Evolutionary conservation across 1,140 invertebrate genomes (phyloP).

Genomic region (Drosophila sucinea): DNA sequence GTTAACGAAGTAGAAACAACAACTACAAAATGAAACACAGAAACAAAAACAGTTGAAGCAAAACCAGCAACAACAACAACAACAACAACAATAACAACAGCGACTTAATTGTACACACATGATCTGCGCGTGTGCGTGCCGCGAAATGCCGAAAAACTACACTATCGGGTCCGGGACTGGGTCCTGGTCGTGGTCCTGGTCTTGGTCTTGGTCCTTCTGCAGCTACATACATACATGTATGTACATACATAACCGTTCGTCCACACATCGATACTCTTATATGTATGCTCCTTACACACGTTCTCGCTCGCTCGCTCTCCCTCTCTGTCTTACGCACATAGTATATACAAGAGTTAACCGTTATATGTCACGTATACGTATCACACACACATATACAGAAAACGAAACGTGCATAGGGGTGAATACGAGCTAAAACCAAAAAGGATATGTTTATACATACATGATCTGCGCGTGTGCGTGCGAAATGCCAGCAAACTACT

Average conservation of each 20-base stretch:
- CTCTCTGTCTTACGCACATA: conserved; percentile 7
- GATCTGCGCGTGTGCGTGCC: conserved; percentile 43
- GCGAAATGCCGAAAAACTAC: conserved; percentile 28
- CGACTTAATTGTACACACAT: conserved; percentile 17
- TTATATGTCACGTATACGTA: conserved; percentile 28
- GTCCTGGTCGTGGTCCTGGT: conserved; percentile 27
- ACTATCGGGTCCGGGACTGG: conserved; percentile 37
- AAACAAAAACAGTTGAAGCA: conserved; percentile 3
- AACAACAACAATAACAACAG: background rate
- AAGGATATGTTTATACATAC: conserved; percentile 14
- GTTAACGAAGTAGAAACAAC: conserved; percentile 47
- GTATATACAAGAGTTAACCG: conserved; percentile 13
- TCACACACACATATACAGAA: background rate
- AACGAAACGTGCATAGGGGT: background rate
- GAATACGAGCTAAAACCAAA: conserved; percentile 4
- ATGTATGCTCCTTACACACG: conserved; percentile 10
- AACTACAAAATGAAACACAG: conserved; percentile 13
- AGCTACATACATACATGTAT: background rate
- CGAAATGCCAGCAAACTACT: conserved; percentile 30
- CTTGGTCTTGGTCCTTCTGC: conserved; percentile 35
- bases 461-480: conserved; percentile 45
- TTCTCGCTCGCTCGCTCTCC: background rate
- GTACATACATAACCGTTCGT: conserved; percentile 48
- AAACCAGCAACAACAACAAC: background rate
- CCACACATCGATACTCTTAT: conserved; percentile 30